Conservation (phyloP, 2,888 invertebrate genomes). For the Itoplectis maculator region DNA sequence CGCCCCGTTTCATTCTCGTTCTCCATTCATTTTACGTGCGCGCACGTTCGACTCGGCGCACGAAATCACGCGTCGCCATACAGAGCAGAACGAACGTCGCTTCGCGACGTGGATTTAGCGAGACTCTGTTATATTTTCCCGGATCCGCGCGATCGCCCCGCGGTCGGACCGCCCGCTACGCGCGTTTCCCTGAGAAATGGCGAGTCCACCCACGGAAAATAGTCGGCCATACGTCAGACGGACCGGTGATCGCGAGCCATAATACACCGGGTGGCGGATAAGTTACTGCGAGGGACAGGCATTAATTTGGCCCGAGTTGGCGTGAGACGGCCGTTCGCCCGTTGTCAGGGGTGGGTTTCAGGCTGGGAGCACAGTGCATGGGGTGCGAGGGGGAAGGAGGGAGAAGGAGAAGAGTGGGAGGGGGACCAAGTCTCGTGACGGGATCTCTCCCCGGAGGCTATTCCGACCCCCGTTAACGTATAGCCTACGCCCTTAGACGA, state of each 20-base stretch:
- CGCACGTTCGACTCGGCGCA: slow-evolving; percentile 20
- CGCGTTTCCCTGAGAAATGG: slow-evolving; percentile 51
- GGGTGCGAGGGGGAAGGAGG: slow-evolving; percentile 24
- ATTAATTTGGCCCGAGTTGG: slow-evolving; percentile 82
- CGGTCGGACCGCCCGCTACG: neutral
- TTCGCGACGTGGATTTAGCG: slow-evolving; percentile 40
- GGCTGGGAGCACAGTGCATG: slow-evolving; percentile 36
- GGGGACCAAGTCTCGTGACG: slow-evolving; percentile 62
- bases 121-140: slow-evolving; percentile 42
- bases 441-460: slow-evolving; percentile 81
- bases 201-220: slow-evolving; percentile 41
- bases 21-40: slow-evolving; percentile 27
- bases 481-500: slow-evolving; percentile 77
- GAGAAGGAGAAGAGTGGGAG: too few relatives aligned
- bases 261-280: slow-evolving; percentile 66
- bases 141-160: neutral
- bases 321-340: slow-evolving; percentile 72
- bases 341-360: slow-evolving; percentile 32
- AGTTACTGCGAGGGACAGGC: slow-evolving; percentile 77
- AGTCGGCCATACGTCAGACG: slow-evolving; percentile 58
- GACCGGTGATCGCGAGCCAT: slow-evolving; percentile 68
- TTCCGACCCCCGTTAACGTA: slow-evolving; percentile 78
- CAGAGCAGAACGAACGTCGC: slow-evolving; percentile 34
- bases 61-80: slow-evolving; percentile 21
- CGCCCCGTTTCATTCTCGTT: neutral